Conservation (phyloP, 2,888 invertebrate species). For the Nezara viridula region DNA sequence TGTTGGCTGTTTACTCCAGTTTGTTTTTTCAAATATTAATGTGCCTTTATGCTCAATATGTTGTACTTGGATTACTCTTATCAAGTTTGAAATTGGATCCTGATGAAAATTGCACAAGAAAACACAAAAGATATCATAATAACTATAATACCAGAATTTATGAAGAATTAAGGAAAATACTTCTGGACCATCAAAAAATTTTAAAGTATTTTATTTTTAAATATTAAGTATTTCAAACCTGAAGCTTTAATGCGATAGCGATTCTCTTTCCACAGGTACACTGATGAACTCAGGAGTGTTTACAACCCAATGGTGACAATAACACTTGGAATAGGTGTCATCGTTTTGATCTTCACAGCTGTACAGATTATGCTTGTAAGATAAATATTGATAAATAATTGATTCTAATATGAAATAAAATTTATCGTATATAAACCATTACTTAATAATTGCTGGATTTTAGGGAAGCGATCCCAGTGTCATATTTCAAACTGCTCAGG, state of each 20-base stretch:
- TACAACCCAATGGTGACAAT: too few species aligned
- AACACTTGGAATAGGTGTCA: too few species aligned
- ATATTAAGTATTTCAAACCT: too few species aligned
- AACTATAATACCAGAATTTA: neutral
- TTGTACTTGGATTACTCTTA: neutral
- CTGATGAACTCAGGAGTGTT: too few species aligned
- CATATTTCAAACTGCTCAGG: neutral
- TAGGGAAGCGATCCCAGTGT: neutral
- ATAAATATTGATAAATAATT: neutral
- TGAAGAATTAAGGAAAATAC: neutral
- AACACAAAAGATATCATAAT: neutral
- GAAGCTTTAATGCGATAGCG: too few species aligned
- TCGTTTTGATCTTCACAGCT: neutral
- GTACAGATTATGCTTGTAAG: constrained; percentile 7
- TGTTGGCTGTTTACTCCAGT: neutral
- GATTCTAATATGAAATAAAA: too few species aligned
- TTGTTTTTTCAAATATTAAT: neutral
- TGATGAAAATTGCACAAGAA: neutral
- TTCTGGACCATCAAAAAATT: neutral
- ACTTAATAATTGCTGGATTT: neutral
- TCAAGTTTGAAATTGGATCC: neutral
- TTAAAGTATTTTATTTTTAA: too few species aligned
- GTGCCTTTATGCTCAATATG: neutral
- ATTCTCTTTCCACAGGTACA: too few species aligned
- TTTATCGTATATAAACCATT: neutral